These are phyloP conservation scores for Fringilla coelebs DNA, from an alignment of 2,797 vertebrate genomes.

Conservation along the genomic window DNA sequence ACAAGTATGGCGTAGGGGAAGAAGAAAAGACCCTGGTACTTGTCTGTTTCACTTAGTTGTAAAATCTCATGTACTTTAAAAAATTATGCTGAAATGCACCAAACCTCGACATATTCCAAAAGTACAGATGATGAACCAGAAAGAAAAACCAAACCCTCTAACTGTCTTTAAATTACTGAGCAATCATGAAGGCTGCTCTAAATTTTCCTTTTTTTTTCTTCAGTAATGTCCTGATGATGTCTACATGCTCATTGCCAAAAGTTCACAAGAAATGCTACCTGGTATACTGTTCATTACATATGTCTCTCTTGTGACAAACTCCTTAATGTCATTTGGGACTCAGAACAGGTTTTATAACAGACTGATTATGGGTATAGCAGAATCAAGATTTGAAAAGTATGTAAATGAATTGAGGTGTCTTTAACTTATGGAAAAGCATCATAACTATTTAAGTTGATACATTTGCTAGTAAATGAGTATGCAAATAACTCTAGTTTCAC, in stretches of 20 bases:
- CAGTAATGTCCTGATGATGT: background rate
- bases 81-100: background rate
- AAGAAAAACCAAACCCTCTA: fast-evolving
- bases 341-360: constrained; percentile 58
- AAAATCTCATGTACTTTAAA: background rate
- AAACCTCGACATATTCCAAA: background rate
- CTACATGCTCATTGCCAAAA: background rate
- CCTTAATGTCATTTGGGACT: constrained; percentile 8
- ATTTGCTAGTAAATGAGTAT: constrained; percentile 58
- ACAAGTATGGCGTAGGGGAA: background rate
- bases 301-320: constrained; percentile 16
- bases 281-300: background rate
- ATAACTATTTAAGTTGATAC: constrained; percentile 43
- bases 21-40: background rate
- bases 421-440: constrained; percentile 46
- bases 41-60: background rate
- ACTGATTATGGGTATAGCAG: constrained; percentile 60
- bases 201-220: background rate
- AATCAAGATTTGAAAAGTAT: constrained; percentile 67
- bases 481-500: background rate
- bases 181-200: background rate
- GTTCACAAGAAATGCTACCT: background rate
- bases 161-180: background rate
- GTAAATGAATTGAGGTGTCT: constrained; percentile 61
- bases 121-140: background rate